phyloP scores from a whole-genome alignment of 2,888 invertebrate species.

The Ischnus inquisitorius region DNA sequence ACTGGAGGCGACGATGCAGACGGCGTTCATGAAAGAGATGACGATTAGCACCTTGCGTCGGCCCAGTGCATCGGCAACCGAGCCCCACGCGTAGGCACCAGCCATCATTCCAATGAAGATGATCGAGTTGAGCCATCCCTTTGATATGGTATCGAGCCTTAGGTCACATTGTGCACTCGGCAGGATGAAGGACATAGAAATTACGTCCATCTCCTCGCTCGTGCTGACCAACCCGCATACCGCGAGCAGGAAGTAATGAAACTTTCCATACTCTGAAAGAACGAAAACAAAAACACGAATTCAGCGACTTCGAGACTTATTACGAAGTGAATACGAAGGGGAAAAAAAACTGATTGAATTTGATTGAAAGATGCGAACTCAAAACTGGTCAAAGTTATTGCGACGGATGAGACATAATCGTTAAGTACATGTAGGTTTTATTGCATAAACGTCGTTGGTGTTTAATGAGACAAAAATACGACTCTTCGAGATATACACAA shows the following conservation, averaged over 20 bases:
- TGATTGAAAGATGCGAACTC: too few species aligned
- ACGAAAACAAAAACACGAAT: constrained; percentile 2
- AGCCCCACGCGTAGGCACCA: constrained; percentile 97
- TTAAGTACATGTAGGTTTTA: too few species aligned
- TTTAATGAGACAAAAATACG: too few species aligned
- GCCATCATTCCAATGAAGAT: constrained; percentile 97
- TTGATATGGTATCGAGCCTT: constrained; percentile 93
- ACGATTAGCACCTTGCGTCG: constrained; percentile 95
- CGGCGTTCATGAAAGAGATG: constrained; percentile 95
- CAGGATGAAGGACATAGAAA: constrained; percentile 97
- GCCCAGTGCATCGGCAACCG: constrained; percentile 95
- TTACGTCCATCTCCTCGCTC: constrained; percentile 98
- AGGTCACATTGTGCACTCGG: constrained; percentile 97
- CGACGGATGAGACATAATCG: too few species aligned
- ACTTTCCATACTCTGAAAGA: constrained; percentile 92
- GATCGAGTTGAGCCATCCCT: constrained; percentile 93
- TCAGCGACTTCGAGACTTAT: not conserved
- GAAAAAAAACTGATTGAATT: too few species aligned
- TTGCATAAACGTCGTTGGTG: too few species aligned
- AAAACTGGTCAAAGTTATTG: too few species aligned
- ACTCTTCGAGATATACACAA: too few species aligned
- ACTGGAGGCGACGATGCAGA: constrained; percentile 96
- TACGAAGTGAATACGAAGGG: not conserved
- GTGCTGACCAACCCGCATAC: constrained; percentile 98
- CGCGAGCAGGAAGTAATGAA: constrained; percentile 95